Base-by-base conservation (phyloP, 2,797 vertebrate species). In the Chanos chanos region DNA sequence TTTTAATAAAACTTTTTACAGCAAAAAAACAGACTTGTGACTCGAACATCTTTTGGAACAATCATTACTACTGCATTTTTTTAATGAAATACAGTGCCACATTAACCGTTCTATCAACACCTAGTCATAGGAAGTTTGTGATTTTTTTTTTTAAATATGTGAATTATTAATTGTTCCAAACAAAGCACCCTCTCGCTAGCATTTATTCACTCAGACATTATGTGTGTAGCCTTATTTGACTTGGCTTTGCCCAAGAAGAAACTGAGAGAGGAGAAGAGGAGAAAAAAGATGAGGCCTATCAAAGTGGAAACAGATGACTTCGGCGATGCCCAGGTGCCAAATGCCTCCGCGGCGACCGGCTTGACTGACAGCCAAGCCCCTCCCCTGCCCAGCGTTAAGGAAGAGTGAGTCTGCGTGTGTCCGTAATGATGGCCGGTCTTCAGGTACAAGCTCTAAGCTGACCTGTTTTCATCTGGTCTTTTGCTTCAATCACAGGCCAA, bases 221-320 rank as follows among this genome's bases (percentile, higher is more conserved):
- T 36, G 16, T 41, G 33, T 28, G 0, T 48, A 98, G 96, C 92
- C 0, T 85, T 97, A 6, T 94, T 92, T 40, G 96, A 97, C 68
- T 80, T 97, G 25, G 85, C 89, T 3, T 80, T 94, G 47, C 91
- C 95, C 24, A 98, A 98, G 85, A 97, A 92, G 77, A 95, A 90
- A 40, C 91, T 97, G 7, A 95, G 91, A 72, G 95, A 98, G 19
- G 94, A 98, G 51, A 92, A 89, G 78, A 94, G 89, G 74, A 97
- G 90, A 74, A 97, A 95, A 78, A 98, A 92, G 81, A 76, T 94
- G 56, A 92, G 91, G 71, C 75, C 86, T 1, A 91, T 98, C 66
- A 98, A 98, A 81, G 85, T 89, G 0, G 96, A 98, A 72, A 81
- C 81, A 0, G 96, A 99, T 25, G 97, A 98, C 66, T 78, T 90